phyloP scores from a whole-genome alignment of 2,797 vertebrate genomes.

The Bradypodion pumilum region DNA sequence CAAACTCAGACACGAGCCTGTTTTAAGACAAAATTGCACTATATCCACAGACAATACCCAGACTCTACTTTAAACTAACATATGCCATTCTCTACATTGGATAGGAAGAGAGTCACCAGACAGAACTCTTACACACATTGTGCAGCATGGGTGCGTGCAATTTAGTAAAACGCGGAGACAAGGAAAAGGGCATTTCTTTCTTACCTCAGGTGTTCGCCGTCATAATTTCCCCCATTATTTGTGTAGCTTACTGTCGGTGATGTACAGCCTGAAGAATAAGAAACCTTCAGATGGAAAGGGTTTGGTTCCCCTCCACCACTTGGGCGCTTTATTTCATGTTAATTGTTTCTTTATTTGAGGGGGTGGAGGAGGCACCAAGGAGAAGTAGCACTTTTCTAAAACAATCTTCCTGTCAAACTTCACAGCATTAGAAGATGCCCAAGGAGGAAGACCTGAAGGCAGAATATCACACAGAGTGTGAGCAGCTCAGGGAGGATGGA shows the following conservation, averaged over 20 bases:
- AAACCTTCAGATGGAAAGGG: constrained; percentile 22
- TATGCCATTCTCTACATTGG: constrained; percentile 27
- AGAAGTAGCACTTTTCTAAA: constrained; percentile 30
- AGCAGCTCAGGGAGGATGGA: constrained; percentile 4
- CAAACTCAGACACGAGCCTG: neutral
- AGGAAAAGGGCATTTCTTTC: constrained; percentile 49
- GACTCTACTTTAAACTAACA: constrained; percentile 32
- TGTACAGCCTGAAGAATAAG: constrained; percentile 43
- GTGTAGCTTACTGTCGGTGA: constrained; percentile 52
- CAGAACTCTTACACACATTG: constrained; percentile 15
- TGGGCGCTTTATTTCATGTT: neutral
- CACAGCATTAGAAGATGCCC: neutral
- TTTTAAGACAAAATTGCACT: neutral
- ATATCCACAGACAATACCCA: constrained; percentile 34
- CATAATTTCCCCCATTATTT: constrained; percentile 36
- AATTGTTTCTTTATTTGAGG: neutral
- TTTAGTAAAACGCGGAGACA: constrained; percentile 43
- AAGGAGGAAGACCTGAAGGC: constrained; percentile 53
- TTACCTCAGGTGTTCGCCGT: constrained; percentile 66
- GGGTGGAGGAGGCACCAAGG: neutral
- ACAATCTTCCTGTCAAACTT: constrained; percentile 51
- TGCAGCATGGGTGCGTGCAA: constrained; percentile 49
- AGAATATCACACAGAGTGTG: constrained; percentile 38
- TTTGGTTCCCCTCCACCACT: constrained; percentile 15
- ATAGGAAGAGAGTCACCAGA: constrained; percentile 46